Percentiles rank a stretch among this genome's conserved stretches.
phyloP scores from a whole-genome alignment of 2,797 vertebrate species.

The Rhinophrynus dorsalis region DNA sequence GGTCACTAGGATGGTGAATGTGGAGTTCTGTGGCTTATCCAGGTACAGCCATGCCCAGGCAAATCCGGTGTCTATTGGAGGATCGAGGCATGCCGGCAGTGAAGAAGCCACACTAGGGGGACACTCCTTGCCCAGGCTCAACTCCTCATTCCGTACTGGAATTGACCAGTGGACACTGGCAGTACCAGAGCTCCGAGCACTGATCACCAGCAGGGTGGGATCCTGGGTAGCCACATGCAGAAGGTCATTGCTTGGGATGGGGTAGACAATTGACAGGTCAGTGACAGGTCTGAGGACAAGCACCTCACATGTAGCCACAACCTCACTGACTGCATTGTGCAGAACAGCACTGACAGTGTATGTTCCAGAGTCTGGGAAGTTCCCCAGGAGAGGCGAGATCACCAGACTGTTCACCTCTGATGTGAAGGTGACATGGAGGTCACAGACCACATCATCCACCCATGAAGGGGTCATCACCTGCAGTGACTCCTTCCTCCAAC shows the following conservation, averaged over 20 bases:
- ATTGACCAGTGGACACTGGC: constrained; percentile 70
- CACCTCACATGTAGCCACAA: constrained; percentile 1
- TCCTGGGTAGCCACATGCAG: constrained; percentile 63
- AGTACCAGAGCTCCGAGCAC: constrained; percentile 57
- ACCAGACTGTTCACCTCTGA: constrained; percentile 56
- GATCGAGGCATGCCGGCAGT: constrained; percentile 51
- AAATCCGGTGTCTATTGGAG: constrained; percentile 61
- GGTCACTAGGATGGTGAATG: constrained; percentile 61
- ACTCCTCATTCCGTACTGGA: constrained; percentile 59
- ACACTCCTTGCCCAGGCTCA: constrained; percentile 63
- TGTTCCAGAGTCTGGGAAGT: constrained; percentile 39
- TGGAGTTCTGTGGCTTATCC: constrained; percentile 52
- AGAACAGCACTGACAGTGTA: constrained; percentile 44
- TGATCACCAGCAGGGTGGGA: constrained; percentile 61
- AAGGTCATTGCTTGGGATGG: constrained; percentile 53
- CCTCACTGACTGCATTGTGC: constrained; percentile 19
- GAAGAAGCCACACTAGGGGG: constrained; percentile 56
- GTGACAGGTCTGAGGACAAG: constrained; percentile 44
- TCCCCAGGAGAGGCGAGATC: constrained; percentile 40
- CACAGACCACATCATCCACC: constrained; percentile 73
- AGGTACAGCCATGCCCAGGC: constrained; percentile 60
- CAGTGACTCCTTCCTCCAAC: constrained; percentile 68
- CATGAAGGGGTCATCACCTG: constrained; percentile 57
- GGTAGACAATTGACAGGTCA: constrained; percentile 63
- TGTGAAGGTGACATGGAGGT: constrained; percentile 68